A percentile compares a stretch with the other conserved stretches of the same genome.
Evolutionary conservation across 2,888 invertebrate genomes (phyloP).

Genomic region (Deroplatys truncata): DNA sequence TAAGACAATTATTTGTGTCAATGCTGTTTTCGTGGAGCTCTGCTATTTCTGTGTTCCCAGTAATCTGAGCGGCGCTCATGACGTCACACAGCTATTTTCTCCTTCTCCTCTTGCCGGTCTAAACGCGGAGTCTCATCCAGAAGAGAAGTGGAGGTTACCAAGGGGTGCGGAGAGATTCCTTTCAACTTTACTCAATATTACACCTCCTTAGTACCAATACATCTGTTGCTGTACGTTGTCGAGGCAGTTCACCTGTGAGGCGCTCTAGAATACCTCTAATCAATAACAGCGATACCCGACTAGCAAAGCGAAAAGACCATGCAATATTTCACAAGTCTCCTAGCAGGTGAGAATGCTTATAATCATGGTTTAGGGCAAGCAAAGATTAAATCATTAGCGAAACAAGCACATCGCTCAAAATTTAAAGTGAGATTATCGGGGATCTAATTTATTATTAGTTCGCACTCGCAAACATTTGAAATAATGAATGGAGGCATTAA

Average conservation of each 20-base stretch:
- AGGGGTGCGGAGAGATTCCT: background rate
- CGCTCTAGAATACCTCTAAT: no score
- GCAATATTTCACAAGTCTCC: no score
- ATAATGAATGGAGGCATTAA: no score
- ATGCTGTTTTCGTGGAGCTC: background rate
- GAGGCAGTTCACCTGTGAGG: background rate
- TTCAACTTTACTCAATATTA: background rate
- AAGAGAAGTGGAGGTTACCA: background rate
- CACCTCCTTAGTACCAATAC: background rate
- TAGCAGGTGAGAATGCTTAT: no score
- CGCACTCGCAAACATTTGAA: no score
- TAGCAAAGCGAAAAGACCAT: no score
- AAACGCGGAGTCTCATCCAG: constrained; percentile 1
- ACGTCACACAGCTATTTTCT: constrained; percentile 19
- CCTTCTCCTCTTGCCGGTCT: background rate
- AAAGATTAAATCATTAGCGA: no score
- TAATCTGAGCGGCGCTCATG: background rate
- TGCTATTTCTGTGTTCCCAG: background rate
- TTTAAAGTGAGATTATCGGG: no score
- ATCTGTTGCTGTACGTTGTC: background rate
- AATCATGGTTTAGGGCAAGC: no score
- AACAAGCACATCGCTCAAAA: no score
- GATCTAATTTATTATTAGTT: no score
- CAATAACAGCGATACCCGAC: no score
- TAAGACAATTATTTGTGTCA: constrained; percentile 10